Conservation (phyloP, 2,888 invertebrate species). For the Choristoneura rosaceana region DNA sequence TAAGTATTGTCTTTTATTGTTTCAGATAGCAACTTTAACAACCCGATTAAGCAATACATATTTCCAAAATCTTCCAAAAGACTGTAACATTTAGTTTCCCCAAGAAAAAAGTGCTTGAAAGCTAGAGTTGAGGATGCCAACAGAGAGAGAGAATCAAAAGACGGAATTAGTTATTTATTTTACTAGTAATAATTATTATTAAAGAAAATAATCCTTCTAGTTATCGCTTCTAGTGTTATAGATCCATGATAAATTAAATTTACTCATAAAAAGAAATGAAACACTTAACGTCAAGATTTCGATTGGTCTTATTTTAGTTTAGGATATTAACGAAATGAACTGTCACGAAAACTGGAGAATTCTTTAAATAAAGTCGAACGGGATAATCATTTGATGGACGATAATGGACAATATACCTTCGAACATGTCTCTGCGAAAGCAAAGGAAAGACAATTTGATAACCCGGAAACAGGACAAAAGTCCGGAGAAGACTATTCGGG, state of each 20-base stretch:
- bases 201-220: constrained; percentile 61
- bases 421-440: constrained; percentile 74
- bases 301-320: constrained; percentile 44
- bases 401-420: constrained; percentile 83
- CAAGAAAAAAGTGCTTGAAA: constrained; percentile 57
- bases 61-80: constrained; percentile 83
- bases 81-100: constrained; percentile 68
- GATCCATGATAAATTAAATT: constrained; percentile 38
- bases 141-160: constrained; percentile 82
- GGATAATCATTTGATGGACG: constrained; percentile 60
- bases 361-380: constrained; percentile 18
- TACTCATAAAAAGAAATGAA: constrained; percentile 42
- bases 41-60: constrained; percentile 68
- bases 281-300: constrained; percentile 47
- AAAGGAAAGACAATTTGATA: constrained; percentile 81
- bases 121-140: constrained; percentile 72
- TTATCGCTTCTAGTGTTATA: constrained; percentile 57
- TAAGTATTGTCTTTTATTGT: constrained; percentile 57
- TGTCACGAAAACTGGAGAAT: constrained; percentile 28
- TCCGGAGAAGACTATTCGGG: constrained; percentile 81
- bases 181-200: constrained; percentile 64
- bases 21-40: constrained; percentile 77
- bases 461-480: constrained; percentile 83
- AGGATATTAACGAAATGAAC: constrained; percentile 27
- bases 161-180: constrained; percentile 81